These are phyloP conservation scores for Danionella dracula DNA, from an alignment of 2,797 vertebrate species.

Conservation along the genomic window DNA sequence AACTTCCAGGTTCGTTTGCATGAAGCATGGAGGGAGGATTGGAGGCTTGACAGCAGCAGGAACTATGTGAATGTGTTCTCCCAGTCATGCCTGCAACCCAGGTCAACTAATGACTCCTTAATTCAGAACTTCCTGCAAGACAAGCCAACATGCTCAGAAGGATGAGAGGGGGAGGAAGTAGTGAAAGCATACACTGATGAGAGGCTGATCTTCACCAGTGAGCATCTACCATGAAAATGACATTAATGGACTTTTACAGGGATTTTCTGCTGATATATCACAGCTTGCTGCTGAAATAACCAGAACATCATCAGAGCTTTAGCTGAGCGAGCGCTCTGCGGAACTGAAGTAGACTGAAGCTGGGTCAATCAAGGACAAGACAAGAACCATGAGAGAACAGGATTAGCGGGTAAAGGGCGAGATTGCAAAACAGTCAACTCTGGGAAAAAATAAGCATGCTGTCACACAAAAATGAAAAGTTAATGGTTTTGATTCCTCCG, in stretches of 20 bases:
- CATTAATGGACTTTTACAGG: conserved; percentile 16
- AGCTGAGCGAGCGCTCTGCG: conserved; percentile 21
- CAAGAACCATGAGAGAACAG: neutral
- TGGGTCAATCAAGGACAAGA: conserved; percentile 15
- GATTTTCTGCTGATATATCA: conserved; percentile 21
- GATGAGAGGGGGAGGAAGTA: neutral
- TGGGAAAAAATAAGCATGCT: neutral
- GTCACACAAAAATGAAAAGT: no score
- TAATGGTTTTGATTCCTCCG: no score
- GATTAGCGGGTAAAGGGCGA: neutral
- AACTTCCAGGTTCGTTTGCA: no score
- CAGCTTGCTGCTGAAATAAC: conserved; percentile 14
- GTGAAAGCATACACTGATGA: neutral
- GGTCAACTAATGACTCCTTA: conserved; percentile 26
- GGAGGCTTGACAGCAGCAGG: neutral
- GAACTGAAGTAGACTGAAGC: conserved; percentile 10
- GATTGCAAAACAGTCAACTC: neutral
- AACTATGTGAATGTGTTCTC: conserved; percentile 7
- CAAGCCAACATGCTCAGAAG: neutral
- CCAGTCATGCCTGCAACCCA: conserved; percentile 7
- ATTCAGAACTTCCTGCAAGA: conserved; percentile 10
- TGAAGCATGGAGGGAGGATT: no score
- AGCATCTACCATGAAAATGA: conserved; percentile 3
- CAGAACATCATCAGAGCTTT: conserved; percentile 8
- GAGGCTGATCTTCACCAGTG: neutral